Conservation (phyloP, 1,140 invertebrate genomes). For the Penaeus vannamei region DNA sequence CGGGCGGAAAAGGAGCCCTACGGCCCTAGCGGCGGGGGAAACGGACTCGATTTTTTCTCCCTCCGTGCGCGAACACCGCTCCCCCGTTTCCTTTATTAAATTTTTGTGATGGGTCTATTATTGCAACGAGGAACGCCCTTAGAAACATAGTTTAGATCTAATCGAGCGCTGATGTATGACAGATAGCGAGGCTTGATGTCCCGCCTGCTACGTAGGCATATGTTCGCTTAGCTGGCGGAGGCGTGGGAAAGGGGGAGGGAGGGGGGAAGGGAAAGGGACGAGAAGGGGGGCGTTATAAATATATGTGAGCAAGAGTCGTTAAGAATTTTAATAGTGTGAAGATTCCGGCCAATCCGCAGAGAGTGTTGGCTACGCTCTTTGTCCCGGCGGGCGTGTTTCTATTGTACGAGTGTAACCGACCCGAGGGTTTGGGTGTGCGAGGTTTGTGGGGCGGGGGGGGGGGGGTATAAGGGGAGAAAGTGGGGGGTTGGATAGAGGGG, state of each 20-base stretch:
- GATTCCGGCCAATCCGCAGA: constrained; percentile 48
- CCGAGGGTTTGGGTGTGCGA: background rate
- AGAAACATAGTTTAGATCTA: background rate
- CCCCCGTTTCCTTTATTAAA: constrained; percentile 49
- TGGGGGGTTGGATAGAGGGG: background rate
- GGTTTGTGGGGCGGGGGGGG: background rate
- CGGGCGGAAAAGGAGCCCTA: background rate
- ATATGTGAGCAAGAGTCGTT: constrained; percentile 47
- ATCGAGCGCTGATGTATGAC: background rate
- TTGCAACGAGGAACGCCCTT: constrained; percentile 31
- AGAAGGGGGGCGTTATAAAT: background rate
- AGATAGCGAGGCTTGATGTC: background rate
- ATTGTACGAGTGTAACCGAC: constrained; percentile 59
- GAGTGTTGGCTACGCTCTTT: constrained; percentile 19
- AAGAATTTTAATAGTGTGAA: constrained; percentile 61
- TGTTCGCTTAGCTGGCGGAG: background rate
- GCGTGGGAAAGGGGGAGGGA: background rate
- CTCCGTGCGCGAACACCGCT: constrained; percentile 14
- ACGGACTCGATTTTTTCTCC: constrained; percentile 12
- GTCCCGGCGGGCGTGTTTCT: constrained; percentile 30
- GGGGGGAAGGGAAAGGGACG: background rate
- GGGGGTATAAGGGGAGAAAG: background rate
- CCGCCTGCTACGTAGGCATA: background rate
- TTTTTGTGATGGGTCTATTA: constrained; percentile 54
- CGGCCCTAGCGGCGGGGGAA: constrained; percentile 29